phyloP scores from a whole-genome alignment of 2,888 invertebrate species.

The Hermaeophaga mercurialis region DNA sequence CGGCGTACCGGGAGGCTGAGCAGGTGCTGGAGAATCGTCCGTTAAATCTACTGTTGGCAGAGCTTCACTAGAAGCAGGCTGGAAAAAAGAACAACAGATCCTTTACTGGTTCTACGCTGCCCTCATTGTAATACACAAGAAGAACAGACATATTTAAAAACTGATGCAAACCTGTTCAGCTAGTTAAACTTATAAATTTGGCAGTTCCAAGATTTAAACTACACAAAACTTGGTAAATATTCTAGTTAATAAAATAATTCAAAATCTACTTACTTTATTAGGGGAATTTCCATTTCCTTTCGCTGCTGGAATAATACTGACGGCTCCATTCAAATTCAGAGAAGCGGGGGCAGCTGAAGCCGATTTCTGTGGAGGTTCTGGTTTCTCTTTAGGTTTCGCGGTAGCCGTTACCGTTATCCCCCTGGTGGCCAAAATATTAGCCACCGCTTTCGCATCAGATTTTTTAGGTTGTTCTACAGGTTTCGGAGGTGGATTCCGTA shows the following conservation, averaged over 20 bases:
- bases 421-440: constrained; percentile 75
- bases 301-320: constrained; percentile 64
- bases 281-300: constrained; percentile 36
- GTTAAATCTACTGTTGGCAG: constrained; percentile 61
- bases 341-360: constrained; percentile 60
- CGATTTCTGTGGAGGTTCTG: constrained; percentile 48
- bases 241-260: constrained; percentile 9
- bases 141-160: too few relatives aligned
- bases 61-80: constrained; percentile 14
- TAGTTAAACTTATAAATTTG: too few relatives aligned
- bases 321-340: constrained; percentile 65
- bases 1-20: constrained; percentile 42
- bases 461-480: constrained; percentile 60
- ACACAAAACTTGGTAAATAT: too few relatives aligned
- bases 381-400: constrained; percentile 56
- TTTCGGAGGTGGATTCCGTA: constrained; percentile 58
- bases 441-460: constrained; percentile 76
- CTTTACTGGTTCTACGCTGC: too few relatives aligned
- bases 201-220: too few relatives aligned
- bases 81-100: too few relatives aligned
- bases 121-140: too few relatives aligned
- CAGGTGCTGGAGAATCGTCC: constrained; percentile 55
- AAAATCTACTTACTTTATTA: constrained; percentile 36
- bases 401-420: constrained; percentile 79
- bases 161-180: too few relatives aligned